phyloP scores from a whole-genome alignment of 2,888 invertebrate genomes.

The Ypsolopha scabrella region DNA sequence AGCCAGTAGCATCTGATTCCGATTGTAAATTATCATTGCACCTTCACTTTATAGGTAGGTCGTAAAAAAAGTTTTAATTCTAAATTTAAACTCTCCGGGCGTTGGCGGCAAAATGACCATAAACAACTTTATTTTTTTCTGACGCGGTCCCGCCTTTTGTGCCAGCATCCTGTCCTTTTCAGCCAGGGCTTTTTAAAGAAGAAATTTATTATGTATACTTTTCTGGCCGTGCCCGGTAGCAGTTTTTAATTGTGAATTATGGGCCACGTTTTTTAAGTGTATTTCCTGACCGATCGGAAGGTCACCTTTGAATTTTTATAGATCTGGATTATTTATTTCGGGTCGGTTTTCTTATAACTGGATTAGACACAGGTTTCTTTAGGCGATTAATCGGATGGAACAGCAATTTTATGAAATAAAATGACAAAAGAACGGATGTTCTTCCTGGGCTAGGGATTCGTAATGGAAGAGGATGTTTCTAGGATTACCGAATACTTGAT shows the following conservation, averaged over 20 bases:
- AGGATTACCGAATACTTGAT: too few relatives aligned
- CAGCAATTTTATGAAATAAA: constrained; percentile 10
- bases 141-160: constrained; percentile 51
- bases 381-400: constrained; percentile 42
- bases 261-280: constrained; percentile 37
- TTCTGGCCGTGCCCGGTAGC: constrained; percentile 63
- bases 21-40: neutral
- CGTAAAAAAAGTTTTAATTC: too few relatives aligned
- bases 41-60: constrained; percentile 7
- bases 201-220: constrained; percentile 67
- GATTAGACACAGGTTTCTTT: constrained; percentile 40
- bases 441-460: constrained; percentile 20
- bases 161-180: constrained; percentile 62
- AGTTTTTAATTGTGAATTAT: constrained; percentile 68
- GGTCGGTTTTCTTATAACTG: constrained; percentile 27
- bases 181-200: constrained; percentile 62
- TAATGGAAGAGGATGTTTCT: too few relatives aligned
- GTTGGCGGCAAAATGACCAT: constrained; percentile 64
- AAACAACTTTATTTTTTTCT: constrained; percentile 58
- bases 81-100: constrained; percentile 52
- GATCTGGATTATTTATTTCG: constrained; percentile 39
- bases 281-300: constrained; percentile 55
- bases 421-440: constrained; percentile 33
- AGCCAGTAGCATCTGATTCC: neutral
- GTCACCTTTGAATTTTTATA: constrained; percentile 55